phyloP scores from a whole-genome alignment of 2,113 vertebrate species.

The Seriola aureovittata region DNA sequence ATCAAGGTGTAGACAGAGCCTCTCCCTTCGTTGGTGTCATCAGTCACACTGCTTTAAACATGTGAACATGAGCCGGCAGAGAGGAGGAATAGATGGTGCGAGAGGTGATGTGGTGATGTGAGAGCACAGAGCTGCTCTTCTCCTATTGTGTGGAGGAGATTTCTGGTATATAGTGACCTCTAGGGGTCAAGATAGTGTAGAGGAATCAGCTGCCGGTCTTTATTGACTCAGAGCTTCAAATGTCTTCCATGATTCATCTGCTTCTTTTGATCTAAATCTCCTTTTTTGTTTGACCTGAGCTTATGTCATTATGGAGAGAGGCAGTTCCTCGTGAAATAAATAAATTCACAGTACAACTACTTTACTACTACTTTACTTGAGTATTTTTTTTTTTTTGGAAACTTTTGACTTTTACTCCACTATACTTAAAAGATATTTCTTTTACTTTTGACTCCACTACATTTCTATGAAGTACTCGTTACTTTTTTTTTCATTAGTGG shows the following conservation, averaged over 20 bases:
- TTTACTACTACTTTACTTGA: no score
- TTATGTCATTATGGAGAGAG: no score
- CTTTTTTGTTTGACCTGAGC: neutral
- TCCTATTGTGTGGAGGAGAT: neutral
- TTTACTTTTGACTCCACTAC: no score
- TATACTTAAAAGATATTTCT: no score
- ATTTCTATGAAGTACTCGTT: no score
- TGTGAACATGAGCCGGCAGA: slow-evolving; percentile 26
- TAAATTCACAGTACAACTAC: no score
- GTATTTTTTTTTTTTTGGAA: no score
- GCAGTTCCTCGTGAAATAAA: no score
- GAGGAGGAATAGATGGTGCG: slow-evolving; percentile 29
- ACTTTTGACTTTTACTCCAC: no score
- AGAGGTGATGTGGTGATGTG: slow-evolving; percentile 29
- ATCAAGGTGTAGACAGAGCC: slow-evolving; percentile 73
- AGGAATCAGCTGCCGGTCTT: neutral
- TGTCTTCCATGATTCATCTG: neutral
- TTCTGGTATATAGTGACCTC: slow-evolving; percentile 67
- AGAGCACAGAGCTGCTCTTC: neutral
- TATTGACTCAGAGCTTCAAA: neutral
- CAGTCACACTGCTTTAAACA: slow-evolving; percentile 59
- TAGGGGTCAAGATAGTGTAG: slow-evolving; percentile 41
- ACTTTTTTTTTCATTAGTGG: no score
- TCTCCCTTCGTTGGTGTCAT: slow-evolving; percentile 66
- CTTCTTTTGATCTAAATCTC: neutral